Conservation (phyloP, 2,113 vertebrate genomes). For the Perca flavescens region DNA sequence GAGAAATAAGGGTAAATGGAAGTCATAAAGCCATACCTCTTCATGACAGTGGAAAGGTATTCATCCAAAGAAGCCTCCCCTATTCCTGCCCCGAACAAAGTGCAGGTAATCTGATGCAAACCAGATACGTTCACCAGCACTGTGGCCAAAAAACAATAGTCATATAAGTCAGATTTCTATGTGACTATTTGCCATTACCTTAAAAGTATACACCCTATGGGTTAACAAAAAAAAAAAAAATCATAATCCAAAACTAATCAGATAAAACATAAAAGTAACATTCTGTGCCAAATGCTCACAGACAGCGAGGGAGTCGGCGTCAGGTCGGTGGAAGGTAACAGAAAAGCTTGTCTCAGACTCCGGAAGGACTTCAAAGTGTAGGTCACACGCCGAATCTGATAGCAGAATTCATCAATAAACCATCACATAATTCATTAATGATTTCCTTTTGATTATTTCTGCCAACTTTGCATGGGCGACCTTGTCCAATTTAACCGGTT, state of each 20-base stretch:
- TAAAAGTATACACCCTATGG: not conserved
- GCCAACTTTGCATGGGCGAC: not conserved
- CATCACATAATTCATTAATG: not conserved
- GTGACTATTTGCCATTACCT: not conserved
- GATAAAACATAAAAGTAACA: not conserved
- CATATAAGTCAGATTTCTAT: not conserved
- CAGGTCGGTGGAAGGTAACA: slow-evolving; percentile 84
- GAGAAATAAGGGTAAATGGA: not conserved
- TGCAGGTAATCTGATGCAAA: slow-evolving; percentile 82
- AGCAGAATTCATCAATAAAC: slow-evolving; percentile 23
- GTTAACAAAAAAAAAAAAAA: too few species aligned
- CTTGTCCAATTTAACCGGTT: not conserved
- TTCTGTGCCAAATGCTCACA: slow-evolving; percentile 78
- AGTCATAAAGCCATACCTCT: slow-evolving; percentile 64
- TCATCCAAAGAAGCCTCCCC: slow-evolving; percentile 71
- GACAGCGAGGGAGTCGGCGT: slow-evolving; percentile 80
- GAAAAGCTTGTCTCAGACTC: slow-evolving; percentile 84
- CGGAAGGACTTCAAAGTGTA: slow-evolving; percentile 86
- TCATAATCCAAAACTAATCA: not conserved
- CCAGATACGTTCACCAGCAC: slow-evolving; percentile 83
- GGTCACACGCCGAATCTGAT: slow-evolving; percentile 74
- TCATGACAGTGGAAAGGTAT: slow-evolving; percentile 80
- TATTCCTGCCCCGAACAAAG: slow-evolving; percentile 74
- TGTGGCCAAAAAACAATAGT: slow-evolving; percentile 58
- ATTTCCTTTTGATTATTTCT: not conserved